A percentile compares a stretch with the other conserved stretches of the same genome.
phyloP scores from a whole-genome alignment of 1,140 invertebrate species.

The Frieseomelitta varia region DNA sequence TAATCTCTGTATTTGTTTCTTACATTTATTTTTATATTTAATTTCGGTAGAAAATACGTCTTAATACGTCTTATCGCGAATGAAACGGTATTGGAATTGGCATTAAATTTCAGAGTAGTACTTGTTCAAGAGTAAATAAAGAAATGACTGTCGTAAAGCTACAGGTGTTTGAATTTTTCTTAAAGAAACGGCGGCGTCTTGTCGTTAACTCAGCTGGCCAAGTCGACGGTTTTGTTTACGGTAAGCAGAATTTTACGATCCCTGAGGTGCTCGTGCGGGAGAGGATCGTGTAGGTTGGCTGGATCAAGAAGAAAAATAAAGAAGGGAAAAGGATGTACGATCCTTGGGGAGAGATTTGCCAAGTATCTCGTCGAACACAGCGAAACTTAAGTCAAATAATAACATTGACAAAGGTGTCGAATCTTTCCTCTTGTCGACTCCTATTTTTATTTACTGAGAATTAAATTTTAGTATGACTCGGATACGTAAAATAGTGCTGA shows the following conservation, averaged over 20 bases:
- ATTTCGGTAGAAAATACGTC: too few relatives aligned
- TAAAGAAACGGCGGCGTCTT: not conserved
- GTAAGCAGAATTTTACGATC: not conserved
- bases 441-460: not conserved
- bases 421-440: not conserved
- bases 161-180: not conserved
- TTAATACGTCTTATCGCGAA: too few relatives aligned
- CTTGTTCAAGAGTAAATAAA: not conserved
- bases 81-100: too few relatives aligned
- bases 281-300: not conserved
- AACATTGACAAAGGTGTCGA: not conserved
- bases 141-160: not conserved
- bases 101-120: too few relatives aligned
- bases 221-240: slow-evolving; percentile 5
- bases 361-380: not conserved
- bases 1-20: not conserved
- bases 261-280: not conserved
- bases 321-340: not conserved
- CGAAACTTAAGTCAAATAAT: not conserved
- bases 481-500: too few relatives aligned
- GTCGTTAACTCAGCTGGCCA: not conserved
- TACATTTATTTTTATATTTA: not conserved
- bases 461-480: too few relatives aligned
- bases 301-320: slow-evolving; percentile 21
- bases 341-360: not conserved